phyloP scores from a whole-genome alignment of 2,888 invertebrate species.

The Lissocephala sabroskyi region DNA sequence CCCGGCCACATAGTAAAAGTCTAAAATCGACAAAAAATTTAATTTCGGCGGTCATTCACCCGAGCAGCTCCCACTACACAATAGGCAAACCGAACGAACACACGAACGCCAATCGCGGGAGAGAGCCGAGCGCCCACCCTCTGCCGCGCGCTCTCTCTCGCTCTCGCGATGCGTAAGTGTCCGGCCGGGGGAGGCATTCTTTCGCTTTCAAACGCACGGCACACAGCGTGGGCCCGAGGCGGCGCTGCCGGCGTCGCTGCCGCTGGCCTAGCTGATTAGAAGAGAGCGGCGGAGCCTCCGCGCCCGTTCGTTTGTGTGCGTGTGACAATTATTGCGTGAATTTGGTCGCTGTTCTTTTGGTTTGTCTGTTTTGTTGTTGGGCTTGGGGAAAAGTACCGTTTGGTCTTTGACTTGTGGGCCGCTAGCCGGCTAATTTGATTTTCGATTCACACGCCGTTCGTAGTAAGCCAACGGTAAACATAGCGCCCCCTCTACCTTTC shows the following conservation, averaged over 20 bases:
- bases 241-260: background rate
- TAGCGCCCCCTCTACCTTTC: slow-evolving; percentile 1
- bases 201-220: slow-evolving; percentile 37
- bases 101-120: slow-evolving; percentile 6
- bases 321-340: slow-evolving; percentile 56
- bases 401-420: slow-evolving; percentile 21
- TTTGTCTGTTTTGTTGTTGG: slow-evolving; percentile 2
- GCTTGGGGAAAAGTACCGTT: background rate
- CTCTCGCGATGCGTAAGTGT: slow-evolving; percentile 24
- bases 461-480: slow-evolving; percentile 13
- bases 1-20: slow-evolving; percentile 68
- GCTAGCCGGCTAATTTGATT: slow-evolving; percentile 32
- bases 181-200: slow-evolving; percentile 11
- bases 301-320: slow-evolving; percentile 17
- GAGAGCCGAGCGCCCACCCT: too few relatives aligned
- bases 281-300: too few relatives aligned
- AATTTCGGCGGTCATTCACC: slow-evolving; percentile 72
- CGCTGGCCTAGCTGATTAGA: slow-evolving; percentile 7
- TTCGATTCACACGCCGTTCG: slow-evolving; percentile 27
- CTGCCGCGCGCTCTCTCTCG: too few relatives aligned
- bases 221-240: background rate
- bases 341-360: slow-evolving; percentile 23
- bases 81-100: too few relatives aligned
- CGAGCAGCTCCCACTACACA: slow-evolving; percentile 34
- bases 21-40: slow-evolving; percentile 68